Base-by-base conservation (phyloP, 1,140 invertebrate genomes). In the Ephestia elutella region DNA sequence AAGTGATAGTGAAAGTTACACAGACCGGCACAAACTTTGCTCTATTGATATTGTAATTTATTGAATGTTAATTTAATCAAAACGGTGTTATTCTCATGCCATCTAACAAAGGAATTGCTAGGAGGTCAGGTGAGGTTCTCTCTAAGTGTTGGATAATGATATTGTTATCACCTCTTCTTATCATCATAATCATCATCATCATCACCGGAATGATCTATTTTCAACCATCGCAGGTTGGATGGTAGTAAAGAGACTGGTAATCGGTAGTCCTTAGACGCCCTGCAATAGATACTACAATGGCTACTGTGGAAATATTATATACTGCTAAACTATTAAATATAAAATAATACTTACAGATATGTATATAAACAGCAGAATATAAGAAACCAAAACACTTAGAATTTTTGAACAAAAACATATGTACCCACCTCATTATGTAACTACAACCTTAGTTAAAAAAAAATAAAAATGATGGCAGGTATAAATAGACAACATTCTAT, bases 201-300 rank as follows among this genome's bases (percentile, higher is more conserved):
- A 63, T 70, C 69, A 63, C 70, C 65, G 30, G 70, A 61, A 60
- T 71, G 71, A 54, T 71, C 70, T 59, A 82, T 67, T 82, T 77
- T 85, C 78, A 86, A 82, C 78, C 82, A 84, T 62, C 76, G 71
- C 69, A 84, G 76, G 65, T 82, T 86, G 60, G 73, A 70, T 68
- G 81, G 83, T 65, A 86, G 72, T 85, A 86, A 83, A 51, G 83
- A 86, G 65, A 86, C 81, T 32, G 81, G 81, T 70, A 84, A 68
- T 63, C 81, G 74, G 75, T 76, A 82, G 57, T 84, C 77, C 75
- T 78, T 84, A 82, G 80, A 76, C 65, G 75, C 68, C 83, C 83
- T 84, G 80, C 54, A 83, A 84, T 75, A 71, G 73, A 81, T 63
- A 71, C 61, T 68, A 58, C 56, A 62, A 57, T 70, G 57, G 58